Percentiles rank a stretch among this genome's conserved stretches.
phyloP scores from a whole-genome alignment of 1,140 invertebrate genomes.

The Ectropis grisescens region DNA sequence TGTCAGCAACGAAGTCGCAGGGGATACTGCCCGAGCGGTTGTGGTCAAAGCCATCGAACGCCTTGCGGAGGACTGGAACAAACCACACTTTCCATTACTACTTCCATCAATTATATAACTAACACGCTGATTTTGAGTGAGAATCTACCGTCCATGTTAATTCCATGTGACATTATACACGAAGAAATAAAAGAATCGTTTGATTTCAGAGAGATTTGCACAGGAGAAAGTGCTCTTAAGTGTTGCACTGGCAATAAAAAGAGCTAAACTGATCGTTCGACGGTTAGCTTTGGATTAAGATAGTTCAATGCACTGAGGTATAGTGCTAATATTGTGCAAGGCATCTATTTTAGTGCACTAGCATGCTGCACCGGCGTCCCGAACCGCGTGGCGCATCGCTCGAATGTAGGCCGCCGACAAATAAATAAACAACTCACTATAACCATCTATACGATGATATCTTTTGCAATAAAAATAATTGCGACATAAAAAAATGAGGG shows the following conservation, averaged over 20 bases:
- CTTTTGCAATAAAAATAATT: too few species aligned
- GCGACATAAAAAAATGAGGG: too few species aligned
- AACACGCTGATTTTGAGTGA: too few species aligned
- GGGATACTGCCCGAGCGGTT: constrained; percentile 94
- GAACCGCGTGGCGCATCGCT: constrained; percentile 6
- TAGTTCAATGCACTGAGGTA: constrained; percentile 62
- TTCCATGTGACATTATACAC: too few species aligned
- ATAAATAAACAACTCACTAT: constrained; percentile 6
- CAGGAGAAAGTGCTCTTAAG: constrained; percentile 12
- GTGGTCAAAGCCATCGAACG: constrained; percentile 96
- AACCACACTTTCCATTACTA: constrained; percentile 22
- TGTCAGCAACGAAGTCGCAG: constrained; percentile 94
- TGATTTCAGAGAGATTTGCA: too few species aligned
- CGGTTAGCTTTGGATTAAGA: constrained; percentile 40
- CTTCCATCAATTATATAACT: constrained; percentile 20
- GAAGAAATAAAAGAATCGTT: too few species aligned
- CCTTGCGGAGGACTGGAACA: constrained; percentile 88
- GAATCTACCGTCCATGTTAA: constrained; percentile 47
- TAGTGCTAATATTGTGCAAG: constrained; percentile 65
- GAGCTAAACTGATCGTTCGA: constrained; percentile 45
- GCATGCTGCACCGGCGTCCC: constrained; percentile 29
- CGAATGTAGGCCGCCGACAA: constrained; percentile 22
- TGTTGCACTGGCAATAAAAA: constrained; percentile 52
- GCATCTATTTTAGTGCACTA: constrained; percentile 52
- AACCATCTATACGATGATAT: too few species aligned